Evolutionary conservation across 2,113 vertebrate species (phyloP).

Genomic region (Rafetus swinhoei): DNA sequence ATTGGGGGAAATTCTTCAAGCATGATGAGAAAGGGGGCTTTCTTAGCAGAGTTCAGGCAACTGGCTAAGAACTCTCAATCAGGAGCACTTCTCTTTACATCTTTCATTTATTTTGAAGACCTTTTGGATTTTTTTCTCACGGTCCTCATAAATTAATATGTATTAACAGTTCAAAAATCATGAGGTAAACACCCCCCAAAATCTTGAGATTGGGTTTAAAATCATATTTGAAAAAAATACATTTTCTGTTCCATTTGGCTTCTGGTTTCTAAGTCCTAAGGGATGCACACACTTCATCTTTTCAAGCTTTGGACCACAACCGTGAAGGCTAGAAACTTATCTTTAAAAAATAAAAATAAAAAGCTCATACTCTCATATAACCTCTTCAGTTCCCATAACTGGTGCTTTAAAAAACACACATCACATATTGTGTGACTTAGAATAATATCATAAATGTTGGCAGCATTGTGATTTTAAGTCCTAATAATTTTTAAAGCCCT

Average conservation of each 20-base stretch:
- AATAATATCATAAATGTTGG: background rate
- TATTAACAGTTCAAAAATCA: background rate
- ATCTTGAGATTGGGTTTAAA: background rate
- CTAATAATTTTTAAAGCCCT: background rate
- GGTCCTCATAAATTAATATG: background rate
- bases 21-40: fast-evolving
- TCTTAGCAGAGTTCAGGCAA: background rate
- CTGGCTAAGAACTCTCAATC: background rate
- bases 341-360: too few species aligned
- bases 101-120: background rate
- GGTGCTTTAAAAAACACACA: background rate
- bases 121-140: background rate
- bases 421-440: fast-evolving
- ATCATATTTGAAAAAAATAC: background rate
- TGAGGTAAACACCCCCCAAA: background rate
- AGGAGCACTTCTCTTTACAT: background rate
- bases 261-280: background rate
- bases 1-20: background rate
- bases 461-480: background rate
- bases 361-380: fast-evolving
- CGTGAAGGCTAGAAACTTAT: background rate
- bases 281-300: background rate
- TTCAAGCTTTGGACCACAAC: background rate
- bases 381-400: background rate
- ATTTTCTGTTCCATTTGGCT: fast-evolving